Evolutionary conservation across 2,888 invertebrate genomes (phyloP).

Genomic region (Drosophila ustulata): DNA sequence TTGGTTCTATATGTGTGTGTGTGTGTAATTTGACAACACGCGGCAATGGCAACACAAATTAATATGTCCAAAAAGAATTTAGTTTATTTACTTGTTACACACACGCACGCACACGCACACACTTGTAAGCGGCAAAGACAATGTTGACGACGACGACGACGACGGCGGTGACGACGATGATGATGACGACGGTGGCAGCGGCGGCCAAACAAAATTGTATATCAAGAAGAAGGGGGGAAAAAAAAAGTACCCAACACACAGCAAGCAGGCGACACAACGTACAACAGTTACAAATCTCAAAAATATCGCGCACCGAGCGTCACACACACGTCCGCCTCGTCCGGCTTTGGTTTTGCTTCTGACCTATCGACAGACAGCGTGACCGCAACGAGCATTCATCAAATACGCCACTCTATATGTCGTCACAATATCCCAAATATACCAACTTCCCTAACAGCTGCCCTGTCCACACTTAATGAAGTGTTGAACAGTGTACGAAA

Average conservation of each 20-base stretch:
- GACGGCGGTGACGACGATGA: slow-evolving; percentile 1
- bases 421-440: not conserved
- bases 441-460: not conserved
- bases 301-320: slow-evolving; percentile 40
- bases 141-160: slow-evolving; percentile 4
- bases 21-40: slow-evolving; percentile 20
- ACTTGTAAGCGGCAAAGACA: slow-evolving; percentile 31
- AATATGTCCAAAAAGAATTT: slow-evolving; percentile 9
- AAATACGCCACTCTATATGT: not conserved
- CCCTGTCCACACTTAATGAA: not conserved
- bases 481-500: not conserved
- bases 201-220: slow-evolving; percentile 23
- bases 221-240: not conserved
- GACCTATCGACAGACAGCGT: slow-evolving; percentile 2
- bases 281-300: slow-evolving; percentile 40
- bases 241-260: slow-evolving; percentile 27
- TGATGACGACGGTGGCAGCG: slow-evolving; percentile 11
- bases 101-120: slow-evolving; percentile 18
- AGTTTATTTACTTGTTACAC: slow-evolving; percentile 28
- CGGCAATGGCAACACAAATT: slow-evolving; percentile 3
- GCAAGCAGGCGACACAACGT: slow-evolving; percentile 20
- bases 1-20: slow-evolving; percentile 4
- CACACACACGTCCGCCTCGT: slow-evolving; percentile 39
- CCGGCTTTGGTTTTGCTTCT: slow-evolving; percentile 47
- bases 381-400: not conserved